Evolutionary conservation across 1,140 invertebrate genomes (phyloP), one percentile per base, ranked within the genome.

Genomic region (Ceratina calcarata): DNA sequence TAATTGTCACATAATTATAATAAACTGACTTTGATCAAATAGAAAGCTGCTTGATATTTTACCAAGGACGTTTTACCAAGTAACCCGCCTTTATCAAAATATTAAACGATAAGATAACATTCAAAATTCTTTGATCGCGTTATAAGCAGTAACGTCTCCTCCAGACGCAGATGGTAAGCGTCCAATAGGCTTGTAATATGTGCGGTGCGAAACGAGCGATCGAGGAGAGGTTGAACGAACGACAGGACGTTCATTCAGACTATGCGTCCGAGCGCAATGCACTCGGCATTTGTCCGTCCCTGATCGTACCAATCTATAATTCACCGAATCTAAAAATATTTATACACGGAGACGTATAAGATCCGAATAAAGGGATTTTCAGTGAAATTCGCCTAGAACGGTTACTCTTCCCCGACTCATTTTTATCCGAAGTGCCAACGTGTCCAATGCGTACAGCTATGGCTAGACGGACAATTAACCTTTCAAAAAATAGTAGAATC

Each of bases 281-380:
- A 67, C 51, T 67, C 55, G 18, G 49, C n/a, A 32, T 74, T 66
- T 45, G 68, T 84, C 78, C 82, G 53, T 68, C 66, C 83, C 82
- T 81, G 82, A 64, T 60, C n/a, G 6, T 15, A 4, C 49, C 27
- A 1, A 27, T 79, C 60, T 55, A 69, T 80, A 37, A 45, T 32
- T 24, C 55, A 55, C 3, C 51, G 13, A 32, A 18, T 32, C 51
- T 45, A 60, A 27, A 83, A 61, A 62, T 81, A 85, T 85, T 84
- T 84, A 61, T 78, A 77, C 55, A 20, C n/a, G 16, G 53, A 13
- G 69, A 53, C 37, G 65, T 37, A 70, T 57, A 77, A 58, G 18
- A n/a, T 45, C 37, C 37, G 37, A 10, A 10, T 45, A 45, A 45
- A 45, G 37, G 2, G 10, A 45, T 45, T 8, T 45, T 45, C 37